Evolutionary conservation across 2,888 invertebrate species (phyloP).

Genomic region (Polydrusus tereticollis): DNA sequence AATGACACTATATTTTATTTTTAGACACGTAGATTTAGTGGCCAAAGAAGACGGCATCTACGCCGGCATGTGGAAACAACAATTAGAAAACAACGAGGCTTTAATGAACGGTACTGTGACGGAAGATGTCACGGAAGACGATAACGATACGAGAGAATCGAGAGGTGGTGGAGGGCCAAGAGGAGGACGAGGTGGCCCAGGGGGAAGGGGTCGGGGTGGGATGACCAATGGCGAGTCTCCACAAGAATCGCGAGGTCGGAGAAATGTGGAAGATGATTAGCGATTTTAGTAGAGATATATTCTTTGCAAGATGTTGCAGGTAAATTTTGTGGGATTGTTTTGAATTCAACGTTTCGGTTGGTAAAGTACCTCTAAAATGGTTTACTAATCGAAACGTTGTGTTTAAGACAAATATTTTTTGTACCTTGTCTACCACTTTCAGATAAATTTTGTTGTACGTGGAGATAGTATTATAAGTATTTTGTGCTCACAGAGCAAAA

Average conservation of each 20-base stretch:
- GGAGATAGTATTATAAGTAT: too few species aligned
- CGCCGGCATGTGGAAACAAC: conserved; percentile 94
- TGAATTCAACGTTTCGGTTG: too few species aligned
- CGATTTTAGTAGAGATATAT: not conserved
- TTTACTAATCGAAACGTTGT: too few species aligned
- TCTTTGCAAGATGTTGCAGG: not conserved
- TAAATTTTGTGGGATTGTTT: too few species aligned
- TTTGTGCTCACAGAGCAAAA: too few species aligned
- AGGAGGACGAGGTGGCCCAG: conserved; percentile 5
- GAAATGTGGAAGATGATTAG: not conserved
- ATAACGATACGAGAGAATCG: not conserved
- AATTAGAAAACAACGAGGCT: conserved; percentile 71
- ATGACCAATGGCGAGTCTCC: not conserved
- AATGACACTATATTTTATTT: conserved; percentile 37
- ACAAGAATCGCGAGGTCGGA: not conserved
- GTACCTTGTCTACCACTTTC: too few species aligned
- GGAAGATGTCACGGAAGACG: not conserved
- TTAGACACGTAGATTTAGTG: conserved; percentile 80
- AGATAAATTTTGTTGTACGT: too few species aligned
- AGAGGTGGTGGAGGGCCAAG: conserved; percentile 10
- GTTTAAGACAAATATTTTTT: too few species aligned
- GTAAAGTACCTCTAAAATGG: too few species aligned
- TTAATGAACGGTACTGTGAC: conserved; percentile 56
- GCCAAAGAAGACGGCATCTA: conserved; percentile 77
- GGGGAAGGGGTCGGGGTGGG: not conserved